Percentiles rank a stretch among this genome's conserved stretches.
phyloP scores from a whole-genome alignment of 1,140 invertebrate genomes.

The Aphaenogaster ashmeadi region DNA sequence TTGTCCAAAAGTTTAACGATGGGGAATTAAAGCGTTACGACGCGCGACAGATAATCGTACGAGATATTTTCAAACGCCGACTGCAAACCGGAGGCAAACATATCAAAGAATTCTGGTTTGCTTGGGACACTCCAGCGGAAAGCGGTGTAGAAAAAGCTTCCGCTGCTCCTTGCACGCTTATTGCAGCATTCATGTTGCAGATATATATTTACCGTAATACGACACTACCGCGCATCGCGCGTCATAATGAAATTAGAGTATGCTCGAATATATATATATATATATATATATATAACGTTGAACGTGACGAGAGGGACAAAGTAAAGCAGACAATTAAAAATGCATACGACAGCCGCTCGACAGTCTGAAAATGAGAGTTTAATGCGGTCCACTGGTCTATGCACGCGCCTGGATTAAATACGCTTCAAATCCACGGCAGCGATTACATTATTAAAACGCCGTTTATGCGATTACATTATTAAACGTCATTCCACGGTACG shows the following conservation, averaged over 20 bases:
- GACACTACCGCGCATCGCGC: background rate
- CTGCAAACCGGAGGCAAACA: background rate
- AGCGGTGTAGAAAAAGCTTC: background rate
- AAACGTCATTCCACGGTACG: background rate
- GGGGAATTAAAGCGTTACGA: background rate
- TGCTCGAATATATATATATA: background rate
- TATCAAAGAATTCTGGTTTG: background rate
- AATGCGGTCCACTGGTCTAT: conserved; percentile 18
- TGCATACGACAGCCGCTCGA: background rate
- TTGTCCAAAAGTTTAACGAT: background rate
- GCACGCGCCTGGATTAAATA: conserved; percentile 23
- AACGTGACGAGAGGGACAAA: conserved; percentile 28
- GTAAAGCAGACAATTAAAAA: conserved; percentile 55
- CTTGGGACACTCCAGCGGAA: background rate
- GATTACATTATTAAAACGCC: conserved; percentile 45
- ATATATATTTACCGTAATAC: conserved; percentile 32
- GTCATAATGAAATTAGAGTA: conserved; percentile 54
- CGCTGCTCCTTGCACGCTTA: background rate
- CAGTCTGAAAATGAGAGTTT: conserved; percentile 39
- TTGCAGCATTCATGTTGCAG: conserved; percentile 6
- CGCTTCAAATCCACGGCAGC: conserved; percentile 4
- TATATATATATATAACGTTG: background rate
- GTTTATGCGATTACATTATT: background rate
- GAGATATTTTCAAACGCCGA: background rate
- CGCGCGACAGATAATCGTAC: no score